Evolutionary conservation across 53 echinoderm and acorn worm genomes (phyloP).

Genomic region (Hippasteria phrygiana): DNA sequence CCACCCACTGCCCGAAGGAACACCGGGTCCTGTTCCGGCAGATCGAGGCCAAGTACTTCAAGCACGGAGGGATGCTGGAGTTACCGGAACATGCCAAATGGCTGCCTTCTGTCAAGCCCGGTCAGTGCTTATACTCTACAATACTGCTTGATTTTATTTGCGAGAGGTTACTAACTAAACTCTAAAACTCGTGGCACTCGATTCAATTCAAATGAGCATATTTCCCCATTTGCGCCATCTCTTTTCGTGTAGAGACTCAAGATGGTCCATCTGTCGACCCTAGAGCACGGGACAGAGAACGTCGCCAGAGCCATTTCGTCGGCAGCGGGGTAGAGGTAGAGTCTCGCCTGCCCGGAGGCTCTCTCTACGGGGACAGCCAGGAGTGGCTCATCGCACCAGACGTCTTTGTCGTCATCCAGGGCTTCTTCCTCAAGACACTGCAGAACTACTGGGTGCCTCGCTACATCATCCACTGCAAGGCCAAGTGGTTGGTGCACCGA

Average conservation of each 20-base stretch:
- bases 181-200: too few relatives aligned
- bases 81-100: slow-evolving; percentile 73
- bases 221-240: too few relatives aligned
- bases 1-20: slow-evolving; percentile 67
- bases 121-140: slow-evolving; percentile 9
- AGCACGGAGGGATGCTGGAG: slow-evolving; percentile 75
- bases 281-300: slow-evolving; percentile 32
- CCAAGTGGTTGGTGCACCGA: slow-evolving; percentile 45
- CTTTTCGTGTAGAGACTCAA: background rate
- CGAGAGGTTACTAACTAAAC: too few relatives aligned
- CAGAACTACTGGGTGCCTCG: slow-evolving; percentile 98
- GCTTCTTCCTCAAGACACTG: slow-evolving; percentile 73
- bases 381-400: slow-evolving; percentile 39
- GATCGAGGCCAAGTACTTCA: slow-evolving; percentile 90
- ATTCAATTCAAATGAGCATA: too few relatives aligned
- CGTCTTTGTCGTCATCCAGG: slow-evolving; percentile 69
- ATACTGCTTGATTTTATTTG: too few relatives aligned
- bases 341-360: slow-evolving; percentile 59
- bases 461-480: slow-evolving; percentile 88
- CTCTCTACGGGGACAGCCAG: slow-evolving; percentile 62
- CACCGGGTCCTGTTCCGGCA: slow-evolving; percentile 69
- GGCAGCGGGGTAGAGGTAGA: slow-evolving; percentile 72
- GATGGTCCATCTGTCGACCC: background rate
- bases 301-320: slow-evolving; percentile 61
- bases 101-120: slow-evolving; percentile 51